Conservation (phyloP, 2,113 vertebrate genomes). For the Onychorhynchus coronatus region DNA sequence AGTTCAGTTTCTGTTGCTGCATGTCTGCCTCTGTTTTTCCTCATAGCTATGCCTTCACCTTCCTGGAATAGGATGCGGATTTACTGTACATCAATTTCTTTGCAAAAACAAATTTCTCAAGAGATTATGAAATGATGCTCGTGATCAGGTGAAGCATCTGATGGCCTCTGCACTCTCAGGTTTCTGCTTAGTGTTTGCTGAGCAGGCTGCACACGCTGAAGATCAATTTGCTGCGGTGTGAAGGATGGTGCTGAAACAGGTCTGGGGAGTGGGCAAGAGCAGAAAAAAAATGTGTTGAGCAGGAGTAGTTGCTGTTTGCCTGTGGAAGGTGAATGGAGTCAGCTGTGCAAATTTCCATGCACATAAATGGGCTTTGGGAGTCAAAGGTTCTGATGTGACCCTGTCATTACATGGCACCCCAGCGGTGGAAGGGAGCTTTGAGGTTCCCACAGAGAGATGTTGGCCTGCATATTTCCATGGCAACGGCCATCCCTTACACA, state of each 20-base stretch:
- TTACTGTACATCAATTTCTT: background rate
- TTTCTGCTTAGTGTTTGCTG: background rate
- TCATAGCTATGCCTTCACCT: background rate
- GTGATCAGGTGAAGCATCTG: background rate
- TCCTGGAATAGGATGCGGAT: background rate
- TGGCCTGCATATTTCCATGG: slow-evolving; percentile 22
- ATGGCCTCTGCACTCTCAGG: background rate
- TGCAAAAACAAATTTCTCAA: background rate
- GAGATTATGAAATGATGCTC: background rate
- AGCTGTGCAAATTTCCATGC: background rate
- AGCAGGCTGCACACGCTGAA: background rate
- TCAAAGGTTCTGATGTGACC: slow-evolving; percentile 24
- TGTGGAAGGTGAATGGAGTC: background rate
- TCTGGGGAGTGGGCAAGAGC: background rate
- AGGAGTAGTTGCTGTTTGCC: background rate
- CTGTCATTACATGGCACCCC: background rate
- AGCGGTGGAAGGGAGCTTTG: background rate
- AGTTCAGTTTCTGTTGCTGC: background rate
- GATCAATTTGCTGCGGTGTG: background rate
- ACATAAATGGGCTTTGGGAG: slow-evolving; percentile 8
- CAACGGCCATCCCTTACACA: slow-evolving; percentile 6
- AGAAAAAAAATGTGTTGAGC: background rate
- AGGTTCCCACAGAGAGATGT: slow-evolving; percentile 7
- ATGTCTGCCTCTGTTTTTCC: background rate
- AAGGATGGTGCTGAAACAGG: background rate